These are phyloP conservation scores for Sebastes fasciatus DNA, from an alignment of 2,113 vertebrate species.

Conservation along the genomic window DNA sequence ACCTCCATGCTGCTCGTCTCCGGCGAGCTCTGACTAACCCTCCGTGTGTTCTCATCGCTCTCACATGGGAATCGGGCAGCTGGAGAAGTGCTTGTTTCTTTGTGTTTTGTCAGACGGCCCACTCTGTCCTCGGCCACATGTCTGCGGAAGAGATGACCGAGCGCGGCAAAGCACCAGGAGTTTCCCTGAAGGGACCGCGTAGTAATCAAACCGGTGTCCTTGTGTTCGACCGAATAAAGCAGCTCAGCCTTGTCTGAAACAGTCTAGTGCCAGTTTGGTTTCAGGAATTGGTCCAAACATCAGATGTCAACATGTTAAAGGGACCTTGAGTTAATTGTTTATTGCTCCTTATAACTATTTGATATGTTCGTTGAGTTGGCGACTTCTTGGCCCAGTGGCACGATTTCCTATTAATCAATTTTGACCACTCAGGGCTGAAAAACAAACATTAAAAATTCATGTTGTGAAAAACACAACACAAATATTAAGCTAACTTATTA, in stretches of 20 bases:
- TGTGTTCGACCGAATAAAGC: slow-evolving; percentile 6
- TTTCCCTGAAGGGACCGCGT: slow-evolving; percentile 27
- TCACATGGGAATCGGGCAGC: slow-evolving; percentile 63
- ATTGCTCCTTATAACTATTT: neutral
- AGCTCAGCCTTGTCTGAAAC: neutral
- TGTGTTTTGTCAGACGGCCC: slow-evolving; percentile 59
- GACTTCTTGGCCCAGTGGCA: neutral
- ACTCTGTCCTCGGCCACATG: slow-evolving; percentile 51
- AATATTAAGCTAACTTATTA: neutral
- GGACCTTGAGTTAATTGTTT: neutral
- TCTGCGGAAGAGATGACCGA: slow-evolving; percentile 51
- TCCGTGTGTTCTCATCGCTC: slow-evolving; percentile 41
- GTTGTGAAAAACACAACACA: neutral
- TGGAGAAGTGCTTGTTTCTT: slow-evolving; percentile 67
- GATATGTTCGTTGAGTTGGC: neutral
- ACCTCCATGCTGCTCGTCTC: slow-evolving; percentile 38
- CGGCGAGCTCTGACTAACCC: slow-evolving; percentile 56
- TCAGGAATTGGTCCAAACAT: neutral
- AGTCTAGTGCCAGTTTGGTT: neutral
- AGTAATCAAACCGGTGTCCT: slow-evolving; percentile 21
- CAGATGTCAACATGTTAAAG: neutral
- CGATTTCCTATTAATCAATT: neutral
- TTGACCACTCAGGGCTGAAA: neutral
- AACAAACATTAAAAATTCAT: too few species aligned
- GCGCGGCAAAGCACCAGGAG: slow-evolving; percentile 40